These are phyloP conservation scores for Eurystomus gularis DNA, from an alignment of 2,113 vertebrate genomes.

Conservation along the genomic window DNA sequence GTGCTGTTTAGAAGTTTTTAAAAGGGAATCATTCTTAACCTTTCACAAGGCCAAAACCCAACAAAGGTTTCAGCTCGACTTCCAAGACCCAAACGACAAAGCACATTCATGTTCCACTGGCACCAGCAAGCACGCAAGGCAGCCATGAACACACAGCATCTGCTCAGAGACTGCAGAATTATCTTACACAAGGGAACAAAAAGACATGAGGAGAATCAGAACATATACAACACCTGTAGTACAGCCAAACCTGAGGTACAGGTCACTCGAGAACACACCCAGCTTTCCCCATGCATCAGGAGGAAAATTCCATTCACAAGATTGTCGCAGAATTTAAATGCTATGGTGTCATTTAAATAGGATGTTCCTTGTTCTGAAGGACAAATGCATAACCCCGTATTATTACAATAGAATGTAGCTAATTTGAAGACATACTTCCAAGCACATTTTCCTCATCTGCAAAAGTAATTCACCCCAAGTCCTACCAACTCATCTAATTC, in stretches of 20 bases:
- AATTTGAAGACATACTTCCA: background rate
- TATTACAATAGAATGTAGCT: accelerated
- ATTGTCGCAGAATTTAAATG: background rate
- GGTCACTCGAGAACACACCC: background rate
- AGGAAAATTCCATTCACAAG: background rate
- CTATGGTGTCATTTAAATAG: background rate
- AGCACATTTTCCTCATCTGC: background rate
- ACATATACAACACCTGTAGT: background rate
- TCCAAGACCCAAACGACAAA: background rate
- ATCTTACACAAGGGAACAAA: background rate
- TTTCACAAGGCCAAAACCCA: background rate
- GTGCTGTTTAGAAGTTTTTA: background rate
- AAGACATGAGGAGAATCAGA: background rate
- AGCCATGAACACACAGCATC: background rate
- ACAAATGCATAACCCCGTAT: background rate
- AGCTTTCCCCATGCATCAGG: background rate
- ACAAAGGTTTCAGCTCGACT: background rate
- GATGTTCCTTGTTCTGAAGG: background rate
- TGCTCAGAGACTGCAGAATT: background rate
- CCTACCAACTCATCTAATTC: background rate
- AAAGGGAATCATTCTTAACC: background rate
- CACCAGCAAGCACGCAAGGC: background rate
- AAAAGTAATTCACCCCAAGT: background rate
- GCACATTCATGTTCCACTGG: background rate
- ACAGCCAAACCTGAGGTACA: background rate